These are phyloP conservation scores for Rhinogobius similis DNA, from an alignment of 2,113 vertebrate species.

Conservation along the genomic window DNA sequence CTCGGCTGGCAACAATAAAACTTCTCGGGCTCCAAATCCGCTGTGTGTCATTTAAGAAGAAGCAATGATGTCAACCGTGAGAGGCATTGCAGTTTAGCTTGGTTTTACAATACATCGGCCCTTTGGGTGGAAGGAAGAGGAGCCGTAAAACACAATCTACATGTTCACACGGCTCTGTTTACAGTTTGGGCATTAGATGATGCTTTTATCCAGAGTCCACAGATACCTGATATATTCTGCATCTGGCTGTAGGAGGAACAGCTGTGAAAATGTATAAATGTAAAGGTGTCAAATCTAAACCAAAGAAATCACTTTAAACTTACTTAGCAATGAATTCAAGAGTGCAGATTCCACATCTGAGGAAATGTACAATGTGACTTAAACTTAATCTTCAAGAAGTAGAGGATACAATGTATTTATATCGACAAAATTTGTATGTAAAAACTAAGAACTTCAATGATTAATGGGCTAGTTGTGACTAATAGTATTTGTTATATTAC, in stretches of 20 bases:
- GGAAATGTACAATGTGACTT: not conserved
- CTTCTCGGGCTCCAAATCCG: slow-evolving; percentile 51
- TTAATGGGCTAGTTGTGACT: too few relatives aligned
- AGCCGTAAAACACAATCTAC: slow-evolving; percentile 43
- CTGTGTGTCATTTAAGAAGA: slow-evolving; percentile 53
- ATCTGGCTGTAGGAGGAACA: not conserved
- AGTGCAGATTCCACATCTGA: not conserved
- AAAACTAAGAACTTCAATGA: too few relatives aligned
- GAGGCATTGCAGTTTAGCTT: slow-evolving; percentile 26
- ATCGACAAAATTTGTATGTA: not conserved
- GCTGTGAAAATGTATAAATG: not conserved
- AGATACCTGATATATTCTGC: not conserved
- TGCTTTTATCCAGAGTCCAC: slow-evolving; percentile 22
- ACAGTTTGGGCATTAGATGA: slow-evolving; percentile 37
- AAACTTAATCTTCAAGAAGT: not conserved
- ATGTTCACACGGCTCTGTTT: slow-evolving; percentile 47
- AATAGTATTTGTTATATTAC: too few relatives aligned
- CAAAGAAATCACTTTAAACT: too few relatives aligned
- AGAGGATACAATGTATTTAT: not conserved
- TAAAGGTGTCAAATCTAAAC: too few relatives aligned
- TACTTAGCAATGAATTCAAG: too few relatives aligned
- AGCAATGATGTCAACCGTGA: slow-evolving; percentile 51
- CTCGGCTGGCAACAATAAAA: slow-evolving; percentile 55
- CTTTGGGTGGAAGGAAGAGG: slow-evolving; percentile 31
- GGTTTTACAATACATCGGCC: slow-evolving; percentile 34